These are phyloP conservation scores for Lochmaea capreae DNA, from an alignment of 2,888 invertebrate genomes.

Conservation along the genomic window DNA sequence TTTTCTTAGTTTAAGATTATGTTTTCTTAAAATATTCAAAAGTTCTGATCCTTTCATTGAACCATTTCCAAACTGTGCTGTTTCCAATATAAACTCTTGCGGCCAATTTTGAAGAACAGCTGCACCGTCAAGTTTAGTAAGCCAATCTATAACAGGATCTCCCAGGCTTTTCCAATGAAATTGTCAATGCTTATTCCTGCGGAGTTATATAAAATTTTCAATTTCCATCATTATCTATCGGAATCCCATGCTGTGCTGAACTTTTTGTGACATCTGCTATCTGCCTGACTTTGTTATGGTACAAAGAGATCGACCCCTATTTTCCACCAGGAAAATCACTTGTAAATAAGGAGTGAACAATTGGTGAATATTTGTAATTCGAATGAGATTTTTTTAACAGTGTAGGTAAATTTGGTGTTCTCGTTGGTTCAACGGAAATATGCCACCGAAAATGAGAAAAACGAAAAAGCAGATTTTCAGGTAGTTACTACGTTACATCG, in stretches of 20 bases:
- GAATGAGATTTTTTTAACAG: background rate
- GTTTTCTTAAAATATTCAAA: too few species aligned
- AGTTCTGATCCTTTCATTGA: too few species aligned
- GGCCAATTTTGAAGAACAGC: too few species aligned
- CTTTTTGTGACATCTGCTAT: background rate
- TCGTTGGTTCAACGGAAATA: conserved; percentile 19
- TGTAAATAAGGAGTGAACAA: too few species aligned
- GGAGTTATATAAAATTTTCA: background rate
- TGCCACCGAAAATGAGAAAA: conserved; percentile 26
- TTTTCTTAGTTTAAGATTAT: too few species aligned
- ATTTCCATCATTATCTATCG: background rate
- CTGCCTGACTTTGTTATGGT: background rate
- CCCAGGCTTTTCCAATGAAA: too few species aligned
- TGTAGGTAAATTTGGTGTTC: conserved; percentile 23
- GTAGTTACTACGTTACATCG: conserved; percentile 17
- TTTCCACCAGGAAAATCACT: background rate
- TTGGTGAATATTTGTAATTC: too few species aligned
- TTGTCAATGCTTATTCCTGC: too few species aligned
- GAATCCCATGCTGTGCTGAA: background rate
- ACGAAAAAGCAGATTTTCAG: conserved; percentile 30
- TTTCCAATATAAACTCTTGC: too few species aligned
- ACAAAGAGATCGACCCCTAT: background rate
- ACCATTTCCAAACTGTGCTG: too few species aligned
- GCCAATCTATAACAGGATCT: too few species aligned
- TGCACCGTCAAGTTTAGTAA: too few species aligned